A percentile compares a stretch with the other conserved stretches of the same genome.
Conservation (phyloP, 2,888 invertebrate species). For the Alloplasta piceator region DNA sequence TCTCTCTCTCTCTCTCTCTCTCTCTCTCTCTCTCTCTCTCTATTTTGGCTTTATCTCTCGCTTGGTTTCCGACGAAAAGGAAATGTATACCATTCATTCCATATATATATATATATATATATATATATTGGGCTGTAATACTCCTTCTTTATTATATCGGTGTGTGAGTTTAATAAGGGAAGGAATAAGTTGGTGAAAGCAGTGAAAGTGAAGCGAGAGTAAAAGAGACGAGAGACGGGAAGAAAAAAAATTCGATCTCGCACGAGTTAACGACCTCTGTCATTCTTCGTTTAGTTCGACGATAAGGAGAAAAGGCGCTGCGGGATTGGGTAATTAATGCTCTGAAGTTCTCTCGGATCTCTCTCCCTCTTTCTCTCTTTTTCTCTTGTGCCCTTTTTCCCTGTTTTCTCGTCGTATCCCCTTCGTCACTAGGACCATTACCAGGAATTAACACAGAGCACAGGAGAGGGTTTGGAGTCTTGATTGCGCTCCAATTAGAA, state of each 20-base stretch:
- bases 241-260: slow-evolving; percentile 61
- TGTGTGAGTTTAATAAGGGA: slow-evolving; percentile 49
- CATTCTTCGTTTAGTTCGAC: slow-evolving; percentile 63
- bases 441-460: slow-evolving; percentile 57
- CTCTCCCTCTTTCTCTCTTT: slow-evolving; percentile 15
- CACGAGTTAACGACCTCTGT: slow-evolving; percentile 64
- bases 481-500: slow-evolving; percentile 65
- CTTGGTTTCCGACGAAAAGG: slow-evolving; percentile 36
- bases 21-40: slow-evolving; percentile 26
- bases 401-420: slow-evolving; percentile 19
- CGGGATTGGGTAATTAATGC: slow-evolving; percentile 59
- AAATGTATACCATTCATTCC: slow-evolving; percentile 52
- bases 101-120: neutral
- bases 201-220: slow-evolving; percentile 27
- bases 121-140: slow-evolving; percentile 1
- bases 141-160: slow-evolving; percentile 43
- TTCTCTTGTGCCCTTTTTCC: slow-evolving; percentile 32
- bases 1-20: neutral
- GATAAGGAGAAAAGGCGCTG: slow-evolving; percentile 48
- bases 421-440: slow-evolving; percentile 52
- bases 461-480: slow-evolving; percentile 45
- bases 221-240: slow-evolving; percentile 21
- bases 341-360: slow-evolving; percentile 38
- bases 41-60: neutral
- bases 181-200: slow-evolving; percentile 58